Evolutionary conservation across 2,113 vertebrate genomes (phyloP), one percentile per base, ranked within the genome.

Genomic region (Cavia porcellus): DNA sequence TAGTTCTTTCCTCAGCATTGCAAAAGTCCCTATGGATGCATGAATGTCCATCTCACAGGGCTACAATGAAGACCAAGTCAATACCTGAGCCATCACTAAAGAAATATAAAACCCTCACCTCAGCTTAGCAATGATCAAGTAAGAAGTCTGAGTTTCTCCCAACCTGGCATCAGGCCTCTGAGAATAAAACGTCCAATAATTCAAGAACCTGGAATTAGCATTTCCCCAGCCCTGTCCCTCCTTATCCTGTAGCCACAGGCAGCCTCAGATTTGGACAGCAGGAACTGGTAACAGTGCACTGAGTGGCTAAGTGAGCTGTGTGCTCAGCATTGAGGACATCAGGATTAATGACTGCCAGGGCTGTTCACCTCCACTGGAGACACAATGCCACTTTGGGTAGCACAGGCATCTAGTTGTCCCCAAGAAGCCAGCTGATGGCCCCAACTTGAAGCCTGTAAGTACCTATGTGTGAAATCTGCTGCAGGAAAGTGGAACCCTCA

Each of bases 401-500:
- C 22, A 62, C 1, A 85, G 57, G 64, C 77, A 68, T n/a, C 42
- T 24, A 14, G 52, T 45, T 75, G 32, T 57, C 90, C 72, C 93
- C 66, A 74, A 45, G 84, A 84, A 85, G 62, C 42, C 64, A 52
- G 14, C 7, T 59, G 72, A 89, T 38, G 66, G 47, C n/a, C 47
- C 30, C 59, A 64, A 81, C n/a, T 59, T 66, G 32, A 87, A 90
- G 64, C 75, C 38, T 90, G 1, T 88, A 68, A 95, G 77, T 95
- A 90, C 42, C 12, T 61, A 9, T 28, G 19, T 86, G 93, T 92
- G 87, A 86, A 74, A 96, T 90, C 30, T 75, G 45, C 93, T 95
- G 89, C 92, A 93, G 70, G 52, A 86, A 96, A 97, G 93, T 57
- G 77, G 94, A 35, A n/a, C n/a, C 45, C 66, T 94, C 55, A 15